Conservation (phyloP, 2,113 vertebrate species). For the Ivindomyrus marchei region DNA sequence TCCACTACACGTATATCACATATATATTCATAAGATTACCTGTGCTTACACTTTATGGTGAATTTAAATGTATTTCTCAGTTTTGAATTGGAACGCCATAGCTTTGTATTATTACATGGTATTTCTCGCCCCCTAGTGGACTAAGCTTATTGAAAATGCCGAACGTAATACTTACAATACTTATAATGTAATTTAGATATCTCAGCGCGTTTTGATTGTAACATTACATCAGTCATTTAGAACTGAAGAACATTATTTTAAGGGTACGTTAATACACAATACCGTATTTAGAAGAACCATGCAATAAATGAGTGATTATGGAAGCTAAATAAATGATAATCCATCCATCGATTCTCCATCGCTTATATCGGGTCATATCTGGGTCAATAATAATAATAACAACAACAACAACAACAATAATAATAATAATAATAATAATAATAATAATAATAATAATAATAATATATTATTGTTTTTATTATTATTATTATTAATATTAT, state of each 20-base stretch:
- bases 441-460: too few species aligned
- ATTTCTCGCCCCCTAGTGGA: conserved; percentile 15
- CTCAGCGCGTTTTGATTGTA: not conserved
- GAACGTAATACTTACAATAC: not conserved
- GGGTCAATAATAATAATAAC: not conserved
- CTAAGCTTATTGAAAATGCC: not conserved
- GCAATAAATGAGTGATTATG: not conserved
- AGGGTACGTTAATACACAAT: not conserved
- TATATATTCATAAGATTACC: not conserved
- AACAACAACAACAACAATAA: not conserved
- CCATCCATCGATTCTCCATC: not conserved
- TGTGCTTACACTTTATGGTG: not conserved
- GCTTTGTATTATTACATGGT: not conserved
- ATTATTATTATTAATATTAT: not conserved
- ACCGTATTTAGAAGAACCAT: not conserved
- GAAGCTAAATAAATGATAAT: not conserved
- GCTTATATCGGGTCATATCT: not conserved
- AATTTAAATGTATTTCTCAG: not conserved
- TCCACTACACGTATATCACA: not conserved
- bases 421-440: not conserved
- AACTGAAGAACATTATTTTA: not conserved
- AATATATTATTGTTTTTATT: too few species aligned
- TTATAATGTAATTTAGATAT: not conserved
- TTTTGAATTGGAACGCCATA: not conserved
- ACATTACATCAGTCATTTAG: not conserved